Percentiles rank a stretch among this genome's conserved stretches.
Evolutionary conservation across 2,113 vertebrate species (phyloP).

Genomic region (Alces alces): DNA sequence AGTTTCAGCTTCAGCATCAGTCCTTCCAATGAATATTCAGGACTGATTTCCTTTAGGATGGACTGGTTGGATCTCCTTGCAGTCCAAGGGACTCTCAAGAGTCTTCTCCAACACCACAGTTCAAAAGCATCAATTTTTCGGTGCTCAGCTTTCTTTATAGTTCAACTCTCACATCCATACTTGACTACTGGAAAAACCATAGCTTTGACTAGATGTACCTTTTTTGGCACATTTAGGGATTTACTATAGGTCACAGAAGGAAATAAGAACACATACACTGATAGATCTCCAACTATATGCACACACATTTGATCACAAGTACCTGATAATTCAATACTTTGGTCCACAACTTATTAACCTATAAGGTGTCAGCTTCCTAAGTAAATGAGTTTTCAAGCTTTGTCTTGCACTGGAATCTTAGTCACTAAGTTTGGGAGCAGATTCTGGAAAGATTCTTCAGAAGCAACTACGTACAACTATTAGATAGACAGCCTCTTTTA

Average conservation of each 20-base stretch:
- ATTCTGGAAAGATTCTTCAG: background rate
- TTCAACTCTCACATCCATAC: background rate
- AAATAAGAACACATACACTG: background rate
- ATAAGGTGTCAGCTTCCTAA: background rate
- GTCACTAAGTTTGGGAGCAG: background rate
- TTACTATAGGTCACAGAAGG: background rate
- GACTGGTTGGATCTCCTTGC: background rate
- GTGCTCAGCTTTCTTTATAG: background rate
- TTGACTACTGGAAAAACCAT: background rate
- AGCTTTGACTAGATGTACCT: background rate
- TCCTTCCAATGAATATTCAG: background rate
- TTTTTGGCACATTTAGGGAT: background rate
- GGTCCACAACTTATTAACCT: background rate
- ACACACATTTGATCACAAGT: background rate
- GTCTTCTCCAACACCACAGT: background rate
- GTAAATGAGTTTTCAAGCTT: background rate
- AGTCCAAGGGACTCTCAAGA: background rate
- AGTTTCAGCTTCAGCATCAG: background rate
- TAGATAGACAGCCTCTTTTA: background rate
- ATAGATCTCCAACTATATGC: background rate
- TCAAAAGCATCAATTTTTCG: accelerated
- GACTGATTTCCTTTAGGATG: background rate
- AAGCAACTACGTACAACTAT: background rate
- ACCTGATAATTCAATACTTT: background rate
- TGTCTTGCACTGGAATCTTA: background rate